Base-by-base conservation (phyloP, 2,113 vertebrate genomes). In the Spea bombifrons region DNA sequence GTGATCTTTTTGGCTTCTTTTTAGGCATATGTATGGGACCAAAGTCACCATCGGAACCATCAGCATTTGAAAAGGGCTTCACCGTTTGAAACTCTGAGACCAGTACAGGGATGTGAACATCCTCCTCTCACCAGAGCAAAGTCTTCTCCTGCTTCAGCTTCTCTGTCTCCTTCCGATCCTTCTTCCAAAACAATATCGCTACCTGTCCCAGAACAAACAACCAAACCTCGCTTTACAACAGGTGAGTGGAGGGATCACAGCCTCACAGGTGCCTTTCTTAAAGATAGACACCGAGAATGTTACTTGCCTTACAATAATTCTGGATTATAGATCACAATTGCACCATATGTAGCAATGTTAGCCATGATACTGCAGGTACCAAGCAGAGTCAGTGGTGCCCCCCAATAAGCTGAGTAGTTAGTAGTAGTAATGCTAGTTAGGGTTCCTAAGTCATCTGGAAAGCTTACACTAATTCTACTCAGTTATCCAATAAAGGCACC, bases 11-110 rank as follows among this genome's bases (percentile, higher is more conserved):
- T 59, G 45, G 66, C 44, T 85, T 46, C 15, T 80, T 81, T 52
- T 47, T 78, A 95, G 95, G 92, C 93, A 0, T 86, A 95, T 6
- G 88, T 97, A 3, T 97, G 95, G 95, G 96, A 98, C 13, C 93
- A 94, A 76, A 59, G 12, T 65, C 91, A 93, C 84, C 92, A 91
- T 84, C 93, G 93, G 8, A 73, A 86, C 8, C 52, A 82, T 0
- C 82, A 89, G 75, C 91, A 89, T 75, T 89, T 91, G 12, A 85
- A 90, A 81, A 80, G 89, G 5, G 86, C 86, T 63, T 78, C 87
- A 49, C 76, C 89, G 30, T 70, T 90, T 0, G 93, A 95, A 70
- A 30, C 87, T 0, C 3, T 88, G 71, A 82, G 92, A 3, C 82
- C 93, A 81, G 77, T 92, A 52, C n/a, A 90, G 48, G 89, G 87